These are phyloP conservation scores for Epinephelus fuscoguttatus DNA, from an alignment of 2,113 vertebrate species.

Conservation along the genomic window DNA sequence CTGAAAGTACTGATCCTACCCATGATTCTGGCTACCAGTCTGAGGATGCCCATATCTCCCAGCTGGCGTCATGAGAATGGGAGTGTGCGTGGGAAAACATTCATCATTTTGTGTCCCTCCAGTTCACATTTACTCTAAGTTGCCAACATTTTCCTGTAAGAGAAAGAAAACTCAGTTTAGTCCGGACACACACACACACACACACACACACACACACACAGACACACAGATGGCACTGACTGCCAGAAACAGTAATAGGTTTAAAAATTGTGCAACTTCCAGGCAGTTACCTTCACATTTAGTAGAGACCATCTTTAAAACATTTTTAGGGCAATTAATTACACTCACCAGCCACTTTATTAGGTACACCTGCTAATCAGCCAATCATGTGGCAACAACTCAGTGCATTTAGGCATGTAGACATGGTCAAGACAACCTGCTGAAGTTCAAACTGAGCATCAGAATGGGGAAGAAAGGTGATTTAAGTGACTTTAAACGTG, in stretches of 20 bases:
- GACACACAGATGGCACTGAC: background rate
- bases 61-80: constrained; percentile 51
- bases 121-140: background rate
- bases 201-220: background rate
- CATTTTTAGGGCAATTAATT: background rate
- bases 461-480: too few relatives aligned
- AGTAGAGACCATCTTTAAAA: background rate
- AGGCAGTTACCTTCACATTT: background rate
- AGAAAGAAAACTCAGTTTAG: constrained; percentile 14
- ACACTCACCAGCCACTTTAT: too few relatives aligned
- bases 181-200: background rate
- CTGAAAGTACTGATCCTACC: constrained; percentile 82
- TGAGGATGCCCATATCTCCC: constrained; percentile 78
- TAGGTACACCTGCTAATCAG: too few relatives aligned
- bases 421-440: too few relatives aligned
- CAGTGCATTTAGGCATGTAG: too few relatives aligned
- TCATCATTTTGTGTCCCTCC: constrained; percentile 33
- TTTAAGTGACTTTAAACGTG: too few relatives aligned
- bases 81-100: background rate
- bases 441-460: too few relatives aligned
- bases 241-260: background rate
- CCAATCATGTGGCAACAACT: too few relatives aligned
- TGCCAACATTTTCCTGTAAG: constrained; percentile 55
- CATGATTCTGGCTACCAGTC: constrained; percentile 75
- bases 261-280: background rate